Conservation (phyloP, 2,113 vertebrate genomes). For the Pseudopodoces humilis region DNA sequence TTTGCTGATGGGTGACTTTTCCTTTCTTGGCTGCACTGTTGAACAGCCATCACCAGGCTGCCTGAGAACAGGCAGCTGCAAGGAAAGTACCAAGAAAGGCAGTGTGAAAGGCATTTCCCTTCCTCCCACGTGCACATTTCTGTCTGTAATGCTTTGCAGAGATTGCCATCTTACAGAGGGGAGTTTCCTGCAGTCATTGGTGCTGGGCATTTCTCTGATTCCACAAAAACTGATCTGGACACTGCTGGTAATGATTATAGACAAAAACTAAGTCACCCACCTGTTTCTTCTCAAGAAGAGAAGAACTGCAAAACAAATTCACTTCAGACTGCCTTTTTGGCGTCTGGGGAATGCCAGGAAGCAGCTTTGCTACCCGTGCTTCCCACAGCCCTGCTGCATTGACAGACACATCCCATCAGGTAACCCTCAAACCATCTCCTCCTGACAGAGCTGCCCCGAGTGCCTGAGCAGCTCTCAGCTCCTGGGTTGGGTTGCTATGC, state of each 20-base stretch:
- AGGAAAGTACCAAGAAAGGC: neutral
- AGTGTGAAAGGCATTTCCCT: neutral
- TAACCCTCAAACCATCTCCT: neutral
- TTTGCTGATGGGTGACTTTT: neutral
- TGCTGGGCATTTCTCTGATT: neutral
- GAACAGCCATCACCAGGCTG: neutral
- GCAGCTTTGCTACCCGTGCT: neutral
- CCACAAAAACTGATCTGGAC: neutral
- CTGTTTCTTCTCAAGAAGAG: neutral
- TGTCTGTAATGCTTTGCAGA: neutral
- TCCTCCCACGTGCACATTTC: neutral
- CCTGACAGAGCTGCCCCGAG: neutral
- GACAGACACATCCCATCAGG: neutral
- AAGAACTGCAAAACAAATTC: neutral
- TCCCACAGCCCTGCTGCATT: neutral
- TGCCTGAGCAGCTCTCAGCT: neutral
- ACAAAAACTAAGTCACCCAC: neutral
- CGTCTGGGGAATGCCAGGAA: neutral
- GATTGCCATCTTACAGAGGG: neutral
- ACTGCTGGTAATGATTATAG: neutral
- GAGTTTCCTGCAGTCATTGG: neutral
- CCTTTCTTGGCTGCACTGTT: neutral
- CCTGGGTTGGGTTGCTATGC: neutral
- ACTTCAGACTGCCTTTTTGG: neutral
- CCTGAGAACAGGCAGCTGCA: neutral